phyloP scores from a whole-genome alignment of 2,797 vertebrate species.

The Halcyon smyrnensis region DNA sequence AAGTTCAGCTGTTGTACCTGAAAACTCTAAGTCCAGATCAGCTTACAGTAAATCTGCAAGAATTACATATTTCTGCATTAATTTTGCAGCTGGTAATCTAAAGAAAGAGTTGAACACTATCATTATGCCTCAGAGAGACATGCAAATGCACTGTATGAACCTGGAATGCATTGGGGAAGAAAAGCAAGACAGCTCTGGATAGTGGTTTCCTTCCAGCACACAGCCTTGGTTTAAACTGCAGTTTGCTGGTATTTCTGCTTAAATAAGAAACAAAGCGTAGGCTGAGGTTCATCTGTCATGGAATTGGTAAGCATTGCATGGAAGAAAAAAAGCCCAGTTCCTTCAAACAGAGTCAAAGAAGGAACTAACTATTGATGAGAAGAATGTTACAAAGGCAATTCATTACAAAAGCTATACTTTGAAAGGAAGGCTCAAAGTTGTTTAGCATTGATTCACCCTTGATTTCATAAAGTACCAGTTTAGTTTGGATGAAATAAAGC shows the following conservation, averaged over 20 bases:
- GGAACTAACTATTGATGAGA: not conserved
- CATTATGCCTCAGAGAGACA: not conserved
- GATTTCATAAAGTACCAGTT: not conserved
- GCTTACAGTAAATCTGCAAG: not conserved
- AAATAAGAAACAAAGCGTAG: not conserved
- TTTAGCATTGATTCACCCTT: not conserved
- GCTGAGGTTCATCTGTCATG: not conserved
- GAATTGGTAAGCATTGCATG: not conserved
- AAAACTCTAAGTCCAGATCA: not conserved
- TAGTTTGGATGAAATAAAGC: not conserved
- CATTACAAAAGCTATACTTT: not conserved
- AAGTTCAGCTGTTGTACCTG: not conserved
- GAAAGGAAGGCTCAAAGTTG: not conserved
- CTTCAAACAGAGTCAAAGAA: not conserved
- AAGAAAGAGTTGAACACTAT: not conserved
- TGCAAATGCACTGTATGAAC: not conserved
- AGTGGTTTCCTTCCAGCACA: not conserved
- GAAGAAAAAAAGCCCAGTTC: not conserved
- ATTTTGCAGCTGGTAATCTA: not conserved
- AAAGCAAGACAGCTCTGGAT: not conserved
- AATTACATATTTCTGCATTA: not conserved
- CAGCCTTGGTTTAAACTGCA: not conserved
- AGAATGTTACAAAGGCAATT: not conserved
- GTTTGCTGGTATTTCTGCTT: not conserved
- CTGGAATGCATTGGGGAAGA: not conserved